Conservation (phyloP, 2,797 vertebrate species). For the Podarcis lilfordi region DNA sequence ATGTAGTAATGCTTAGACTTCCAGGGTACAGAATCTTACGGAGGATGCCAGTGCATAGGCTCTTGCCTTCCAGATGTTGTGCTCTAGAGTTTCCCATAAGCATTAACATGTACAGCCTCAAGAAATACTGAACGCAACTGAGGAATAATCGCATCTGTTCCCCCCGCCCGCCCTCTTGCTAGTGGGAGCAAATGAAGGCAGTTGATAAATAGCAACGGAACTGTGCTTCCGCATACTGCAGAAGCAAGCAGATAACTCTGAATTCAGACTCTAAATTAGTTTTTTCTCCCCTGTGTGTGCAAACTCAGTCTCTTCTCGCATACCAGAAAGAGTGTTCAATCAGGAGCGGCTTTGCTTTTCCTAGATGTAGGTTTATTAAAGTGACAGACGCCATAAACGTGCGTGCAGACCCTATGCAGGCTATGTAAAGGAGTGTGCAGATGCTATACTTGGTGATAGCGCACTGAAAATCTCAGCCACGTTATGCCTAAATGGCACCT, state of each 20-base stretch:
- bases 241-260: background rate
- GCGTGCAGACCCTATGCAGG: background rate
- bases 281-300: background rate
- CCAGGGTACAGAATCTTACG: background rate
- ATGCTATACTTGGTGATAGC: background rate
- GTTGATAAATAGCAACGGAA: background rate
- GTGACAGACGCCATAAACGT: background rate
- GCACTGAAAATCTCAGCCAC: background rate
- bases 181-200: background rate
- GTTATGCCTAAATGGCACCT: background rate
- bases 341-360: background rate
- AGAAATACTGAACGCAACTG: background rate
- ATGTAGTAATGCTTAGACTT: background rate
- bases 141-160: background rate
- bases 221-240: background rate
- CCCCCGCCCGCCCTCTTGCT: background rate
- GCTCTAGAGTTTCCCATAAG: background rate
- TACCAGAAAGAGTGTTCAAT: too few species aligned
- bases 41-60: slow-evolving; percentile 1
- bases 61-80: background rate
- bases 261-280: background rate
- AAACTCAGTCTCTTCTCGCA: too few species aligned
- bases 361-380: background rate
- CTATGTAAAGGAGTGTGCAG: background rate
- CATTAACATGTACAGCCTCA: background rate